A percentile compares a stretch with the other conserved stretches of the same genome.
These are phyloP conservation scores for Schlechtendalia chinensis DNA, from an alignment of 1,140 invertebrate species.

Conservation along the genomic window DNA sequence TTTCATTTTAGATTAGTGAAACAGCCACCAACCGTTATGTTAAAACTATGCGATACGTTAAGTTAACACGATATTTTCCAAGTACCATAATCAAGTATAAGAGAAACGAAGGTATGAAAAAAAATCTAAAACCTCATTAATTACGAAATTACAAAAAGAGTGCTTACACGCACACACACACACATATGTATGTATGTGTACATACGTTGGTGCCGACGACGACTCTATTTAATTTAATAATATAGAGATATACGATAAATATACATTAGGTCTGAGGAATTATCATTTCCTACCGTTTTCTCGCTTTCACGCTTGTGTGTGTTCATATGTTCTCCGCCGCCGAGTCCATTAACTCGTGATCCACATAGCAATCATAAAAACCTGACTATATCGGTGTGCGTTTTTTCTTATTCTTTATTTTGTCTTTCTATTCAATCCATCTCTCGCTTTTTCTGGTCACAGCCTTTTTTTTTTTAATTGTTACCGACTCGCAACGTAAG, in stretches of 20 bases:
- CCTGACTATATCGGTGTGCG: slow-evolving; percentile 18
- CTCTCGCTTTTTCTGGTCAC: neutral
- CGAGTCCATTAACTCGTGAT: slow-evolving; percentile 34
- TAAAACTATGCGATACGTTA: too few relatives aligned
- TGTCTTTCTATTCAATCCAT: slow-evolving; percentile 22
- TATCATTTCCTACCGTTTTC: neutral
- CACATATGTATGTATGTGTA: neutral
- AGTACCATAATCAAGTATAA: too few relatives aligned
- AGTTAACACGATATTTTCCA: neutral
- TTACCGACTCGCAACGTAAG: slow-evolving; percentile 8
- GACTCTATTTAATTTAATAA: slow-evolving; percentile 35
- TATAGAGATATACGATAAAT: slow-evolving; percentile 15
- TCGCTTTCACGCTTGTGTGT: neutral
- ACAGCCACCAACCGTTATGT: too few relatives aligned
- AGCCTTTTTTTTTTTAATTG: slow-evolving; percentile 18
- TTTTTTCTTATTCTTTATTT: slow-evolving; percentile 35
- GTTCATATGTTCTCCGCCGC: neutral
- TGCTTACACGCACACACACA: neutral
- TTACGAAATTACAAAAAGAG: slow-evolving; percentile 21
- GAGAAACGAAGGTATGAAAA: too few relatives aligned
- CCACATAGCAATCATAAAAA: slow-evolving; percentile 35
- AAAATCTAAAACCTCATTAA: neutral
- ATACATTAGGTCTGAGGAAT: neutral
- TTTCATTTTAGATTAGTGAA: too few relatives aligned
- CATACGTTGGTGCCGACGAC: neutral